phyloP scores from a whole-genome alignment of 2,113 vertebrate genomes.

The Oryzias woworae region DNA sequence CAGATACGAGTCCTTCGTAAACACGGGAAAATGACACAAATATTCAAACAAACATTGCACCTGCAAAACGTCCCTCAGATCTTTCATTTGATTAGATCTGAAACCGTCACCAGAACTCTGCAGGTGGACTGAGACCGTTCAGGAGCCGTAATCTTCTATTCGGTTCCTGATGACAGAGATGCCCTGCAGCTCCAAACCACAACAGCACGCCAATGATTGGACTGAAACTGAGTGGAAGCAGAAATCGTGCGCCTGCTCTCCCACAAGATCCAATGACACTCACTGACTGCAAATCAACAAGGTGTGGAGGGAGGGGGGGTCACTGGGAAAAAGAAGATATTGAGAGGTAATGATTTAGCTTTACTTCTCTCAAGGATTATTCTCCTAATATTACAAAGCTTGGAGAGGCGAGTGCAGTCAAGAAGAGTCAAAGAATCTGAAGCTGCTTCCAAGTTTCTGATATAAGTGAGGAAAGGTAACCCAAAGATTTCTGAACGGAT shows the following conservation, averaged over 20 bases:
- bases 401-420: conserved; percentile 55
- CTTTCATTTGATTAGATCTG: too few relatives aligned
- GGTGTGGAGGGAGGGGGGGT: conserved; percentile 57
- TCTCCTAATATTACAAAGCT: conserved; percentile 80
- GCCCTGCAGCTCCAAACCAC: conserved; percentile 55
- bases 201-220: conserved; percentile 54
- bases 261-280: conserved; percentile 75
- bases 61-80: too few relatives aligned
- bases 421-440: conserved; percentile 35
- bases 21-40: background rate
- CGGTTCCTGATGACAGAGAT: conserved; percentile 60
- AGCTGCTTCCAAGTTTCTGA: conserved; percentile 14
- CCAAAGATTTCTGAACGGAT: too few relatives aligned
- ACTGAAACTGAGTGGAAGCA: conserved; percentile 43
- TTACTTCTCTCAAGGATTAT: conserved; percentile 72
- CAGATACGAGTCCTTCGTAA: background rate
- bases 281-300: conserved; percentile 40
- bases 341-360: conserved; percentile 61
- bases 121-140: background rate
- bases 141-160: conserved; percentile 14
- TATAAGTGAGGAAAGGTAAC: conserved; percentile 1
- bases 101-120: too few relatives aligned
- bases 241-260: conserved; percentile 68
- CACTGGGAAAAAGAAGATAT: conserved; percentile 48
- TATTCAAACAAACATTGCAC: too few relatives aligned